Evolutionary conservation across 1,140 invertebrate species (phyloP), one percentile per base, ranked within the genome.

Genomic region (Drosophila busckii): DNA sequence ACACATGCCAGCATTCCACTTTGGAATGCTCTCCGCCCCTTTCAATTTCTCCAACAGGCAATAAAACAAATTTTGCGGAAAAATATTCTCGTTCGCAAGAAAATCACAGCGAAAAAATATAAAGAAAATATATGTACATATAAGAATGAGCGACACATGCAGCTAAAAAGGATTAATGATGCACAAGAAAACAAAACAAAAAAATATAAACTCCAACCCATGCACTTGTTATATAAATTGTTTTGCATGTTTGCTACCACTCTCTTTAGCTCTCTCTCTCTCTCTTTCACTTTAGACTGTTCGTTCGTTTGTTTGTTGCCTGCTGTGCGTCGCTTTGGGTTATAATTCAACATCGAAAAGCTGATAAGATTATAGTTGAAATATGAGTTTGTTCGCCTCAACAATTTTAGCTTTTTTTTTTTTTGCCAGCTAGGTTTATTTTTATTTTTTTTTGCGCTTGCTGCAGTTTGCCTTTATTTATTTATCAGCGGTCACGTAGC

Each of bases 361-460:
- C 59, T 75, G 70, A 75, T 75, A 75, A 75, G 70, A 69, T 75
- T 75, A 75, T 64, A 64, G 53, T 70, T 75, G 64, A 75, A 64
- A 76, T 75, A 75, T 75, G 70, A 59, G 40, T 63, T 69, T 63
- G 28, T 49, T 50, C 40, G 49, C 32, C 23, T 17, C 19, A 12
- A 25, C 13, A 31, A 26, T 25, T 44, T 48, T 35, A n/a, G n/a
- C n/a, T 35, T 25, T 13, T 20, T 22, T 32, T 15, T 12, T 41
- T 54, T 53, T 16, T 13, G 34, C 32, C 15, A 2, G 42, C 9
- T 48, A 13, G 19, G 4, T 46, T 48, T 32, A 29, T 32, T 22
- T 22, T 6, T 20, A 5, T 42, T 29, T 16, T 34, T 49, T 10
- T 20, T 16, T 44, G 28, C 13, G 16, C 35, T 55, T 55, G 56